Evolutionary conservation across 2,113 vertebrate genomes (phyloP).

Genomic region (Gavialis gangeticus): DNA sequence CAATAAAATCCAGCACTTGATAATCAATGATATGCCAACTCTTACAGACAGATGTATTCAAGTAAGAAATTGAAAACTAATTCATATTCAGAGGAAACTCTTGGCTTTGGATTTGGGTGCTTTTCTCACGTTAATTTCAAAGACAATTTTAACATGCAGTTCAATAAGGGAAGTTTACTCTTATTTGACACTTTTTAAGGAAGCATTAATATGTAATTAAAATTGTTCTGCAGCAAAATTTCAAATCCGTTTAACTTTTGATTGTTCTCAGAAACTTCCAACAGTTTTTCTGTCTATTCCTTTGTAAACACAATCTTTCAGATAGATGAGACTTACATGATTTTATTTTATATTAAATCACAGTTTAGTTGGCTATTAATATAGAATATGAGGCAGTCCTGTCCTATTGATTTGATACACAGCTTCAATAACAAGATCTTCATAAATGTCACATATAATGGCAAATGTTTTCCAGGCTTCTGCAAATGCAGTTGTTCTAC

Average conservation of each 20-base stretch:
- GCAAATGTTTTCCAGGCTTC: not conserved
- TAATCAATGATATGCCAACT: constrained; percentile 85
- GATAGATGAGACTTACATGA: not conserved
- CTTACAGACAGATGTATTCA: constrained; percentile 84
- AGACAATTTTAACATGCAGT: not conserved
- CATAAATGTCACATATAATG: not conserved
- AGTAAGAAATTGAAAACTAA: constrained; percentile 73
- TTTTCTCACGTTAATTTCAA: not conserved
- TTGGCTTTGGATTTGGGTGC: not conserved
- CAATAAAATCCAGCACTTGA: constrained; percentile 79
- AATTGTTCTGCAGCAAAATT: not conserved
- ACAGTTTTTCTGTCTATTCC: not conserved
- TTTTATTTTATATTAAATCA: not conserved
- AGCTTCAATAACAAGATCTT: not conserved
- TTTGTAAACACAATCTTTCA: not conserved
- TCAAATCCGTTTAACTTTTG: not conserved
- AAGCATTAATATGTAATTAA: not conserved
- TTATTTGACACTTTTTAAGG: not conserved
- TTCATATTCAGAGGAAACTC: not conserved
- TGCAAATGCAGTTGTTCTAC: constrained; percentile 2
- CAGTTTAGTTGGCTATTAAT: not conserved
- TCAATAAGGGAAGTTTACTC: not conserved
- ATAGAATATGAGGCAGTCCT: not conserved
- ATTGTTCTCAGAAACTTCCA: not conserved
- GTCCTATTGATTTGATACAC: not conserved